Percentiles rank a stretch among this genome's conserved stretches.
Conservation (phyloP, 2,888 invertebrate species). For the Apamea anceps region DNA sequence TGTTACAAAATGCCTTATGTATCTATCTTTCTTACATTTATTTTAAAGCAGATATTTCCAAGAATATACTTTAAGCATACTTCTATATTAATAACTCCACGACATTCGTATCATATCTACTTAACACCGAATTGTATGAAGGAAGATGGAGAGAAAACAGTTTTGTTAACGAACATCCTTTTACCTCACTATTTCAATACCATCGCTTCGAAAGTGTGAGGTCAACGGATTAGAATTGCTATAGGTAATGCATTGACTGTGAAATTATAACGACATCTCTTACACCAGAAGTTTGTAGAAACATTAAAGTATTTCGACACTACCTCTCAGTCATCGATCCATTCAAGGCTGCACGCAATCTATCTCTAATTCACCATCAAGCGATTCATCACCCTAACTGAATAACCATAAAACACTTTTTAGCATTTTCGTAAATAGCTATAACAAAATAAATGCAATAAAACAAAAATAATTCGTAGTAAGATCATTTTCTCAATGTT, state of each 20-base stretch:
- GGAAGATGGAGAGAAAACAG: slow-evolving; percentile 29
- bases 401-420: slow-evolving; percentile 21
- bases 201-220: slow-evolving; percentile 8
- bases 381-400: slow-evolving; percentile 23
- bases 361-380: slow-evolving; percentile 32
- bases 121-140: slow-evolving; percentile 14
- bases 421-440: not conserved
- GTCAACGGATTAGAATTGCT: slow-evolving; percentile 28
- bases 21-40: slow-evolving; percentile 18
- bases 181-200: not conserved
- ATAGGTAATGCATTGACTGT: slow-evolving; percentile 28
- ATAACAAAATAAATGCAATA: slow-evolving; percentile 55
- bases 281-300: slow-evolving; percentile 31
- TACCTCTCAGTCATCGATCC: slow-evolving; percentile 8
- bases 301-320: slow-evolving; percentile 30
- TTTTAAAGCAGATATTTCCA: slow-evolving; percentile 49
- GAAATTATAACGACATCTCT: slow-evolving; percentile 36
- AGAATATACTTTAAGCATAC: slow-evolving; percentile 42
- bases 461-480: slow-evolving; percentile 16
- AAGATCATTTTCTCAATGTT: slow-evolving; percentile 42
- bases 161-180: not conserved
- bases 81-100: slow-evolving; percentile 9
- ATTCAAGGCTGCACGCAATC: slow-evolving; percentile 38
- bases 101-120: slow-evolving; percentile 19
- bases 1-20: slow-evolving; percentile 33